These are phyloP conservation scores for Pocillopora meandrina DNA, from an alignment of 92 coral and sea anemone genomes.

Conservation along the genomic window DNA sequence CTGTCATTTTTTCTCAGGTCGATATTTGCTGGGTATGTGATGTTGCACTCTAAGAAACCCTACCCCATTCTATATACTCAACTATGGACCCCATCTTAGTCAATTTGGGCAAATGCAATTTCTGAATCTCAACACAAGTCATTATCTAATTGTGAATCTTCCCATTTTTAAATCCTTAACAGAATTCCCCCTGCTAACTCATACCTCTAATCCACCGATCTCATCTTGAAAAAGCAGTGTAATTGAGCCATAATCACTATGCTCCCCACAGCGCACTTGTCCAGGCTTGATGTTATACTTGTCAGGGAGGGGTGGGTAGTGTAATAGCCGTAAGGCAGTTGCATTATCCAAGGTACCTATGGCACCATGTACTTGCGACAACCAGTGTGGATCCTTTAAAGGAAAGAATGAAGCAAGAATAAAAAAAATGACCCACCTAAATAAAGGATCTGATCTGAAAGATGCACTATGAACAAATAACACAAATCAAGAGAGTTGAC, in stretches of 20 bases:
- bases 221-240: constrained; percentile 83
- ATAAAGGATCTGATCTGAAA: too few species aligned
- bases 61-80: too few species aligned
- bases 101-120: too few species aligned
- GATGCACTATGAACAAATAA: too few species aligned
- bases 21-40: too few species aligned
- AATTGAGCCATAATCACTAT: constrained; percentile 87
- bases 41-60: too few species aligned
- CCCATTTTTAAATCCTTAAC: background rate
- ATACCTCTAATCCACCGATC: constrained; percentile 83
- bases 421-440: too few species aligned
- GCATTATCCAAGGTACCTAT: constrained; percentile 59
- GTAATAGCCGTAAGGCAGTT: constrained; percentile 76
- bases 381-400: constrained; percentile 64
- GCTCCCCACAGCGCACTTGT: constrained; percentile 86
- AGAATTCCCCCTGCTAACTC: background rate
- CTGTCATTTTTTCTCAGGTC: too few species aligned
- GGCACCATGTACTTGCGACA: constrained; percentile 49
- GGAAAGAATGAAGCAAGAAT: background rate
- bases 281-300: constrained; percentile 55
- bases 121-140: too few species aligned
- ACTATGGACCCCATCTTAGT: too few species aligned
- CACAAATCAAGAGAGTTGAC: too few species aligned
- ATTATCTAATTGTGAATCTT: background rate
- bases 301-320: constrained; percentile 83